Base-by-base conservation (phyloP, 30 jellyfish, hydroid and myxozoan genomes). In the Hydractinia echinata region DNA sequence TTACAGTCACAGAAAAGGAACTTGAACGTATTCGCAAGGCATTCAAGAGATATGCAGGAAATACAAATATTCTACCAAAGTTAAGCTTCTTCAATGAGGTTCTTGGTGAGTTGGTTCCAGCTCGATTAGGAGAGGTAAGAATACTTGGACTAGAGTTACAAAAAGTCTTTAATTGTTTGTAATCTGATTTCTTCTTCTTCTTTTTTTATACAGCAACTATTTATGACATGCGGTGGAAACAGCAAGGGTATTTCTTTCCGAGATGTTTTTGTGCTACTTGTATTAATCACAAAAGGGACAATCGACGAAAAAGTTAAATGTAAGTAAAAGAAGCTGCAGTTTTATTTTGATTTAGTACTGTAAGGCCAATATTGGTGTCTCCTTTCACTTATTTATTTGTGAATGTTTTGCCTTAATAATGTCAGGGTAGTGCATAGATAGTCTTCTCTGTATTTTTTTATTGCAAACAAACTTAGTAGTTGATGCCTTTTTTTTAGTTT, bases 201-300 rank as follows among this genome's bases (percentile, higher is more conserved):
- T 50, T 61, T 50, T n/a, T 4, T 53, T 60, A 82, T 90, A 7
- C 52, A 92, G 98, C 98, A 92, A 67, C 58, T 92, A 10, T 92
- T 51, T 82, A 67, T 92, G 89, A 82, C 94, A 73, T 92, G 98
- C 74, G 98, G 98, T 68, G 98, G 98, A 15, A 66, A 89, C 21
- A 64, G 55, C 77, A 85, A 85, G 62, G 98, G 98, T 6, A 86
- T 92, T 11, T 62, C 67, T 16, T 87, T 85, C 89, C 82, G 90
- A 76, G 98, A 92, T 67, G 88, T 83, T 39, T 72, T 92, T 54
- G 82, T 90, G 53, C 10, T 90, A 4, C 81, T 92, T 39, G 96
- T 87, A 4, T 66, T 92, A 39, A 83, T 92, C 18, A 85, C 95
- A 20, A 66, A 67, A 30, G 95, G 98, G 19, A 68, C 79, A 11